phyloP scores from a whole-genome alignment of 2,113 vertebrate species.

The Paratilapia polleni region DNA sequence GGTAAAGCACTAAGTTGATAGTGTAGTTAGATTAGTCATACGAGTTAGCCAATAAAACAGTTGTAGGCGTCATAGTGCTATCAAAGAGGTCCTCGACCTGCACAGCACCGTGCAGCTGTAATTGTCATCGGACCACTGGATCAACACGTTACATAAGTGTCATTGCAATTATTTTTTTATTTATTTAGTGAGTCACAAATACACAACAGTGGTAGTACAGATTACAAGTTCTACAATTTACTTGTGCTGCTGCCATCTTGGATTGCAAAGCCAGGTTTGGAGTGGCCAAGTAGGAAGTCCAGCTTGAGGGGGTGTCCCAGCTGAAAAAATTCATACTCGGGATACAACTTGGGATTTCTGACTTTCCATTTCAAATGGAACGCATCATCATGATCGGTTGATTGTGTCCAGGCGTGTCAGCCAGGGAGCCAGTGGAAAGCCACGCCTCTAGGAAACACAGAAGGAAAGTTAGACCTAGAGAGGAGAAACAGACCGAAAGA shows the following conservation, averaged over 20 bases:
- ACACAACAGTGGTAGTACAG: not conserved
- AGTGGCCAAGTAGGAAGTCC: too few relatives aligned
- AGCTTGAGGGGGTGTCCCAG: too few relatives aligned
- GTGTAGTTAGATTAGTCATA: not conserved
- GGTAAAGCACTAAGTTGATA: not conserved
- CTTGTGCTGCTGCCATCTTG: not conserved
- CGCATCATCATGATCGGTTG: not conserved
- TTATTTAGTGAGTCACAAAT: not conserved
- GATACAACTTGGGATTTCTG: not conserved
- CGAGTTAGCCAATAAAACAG: not conserved
- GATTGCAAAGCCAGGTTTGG: not conserved
- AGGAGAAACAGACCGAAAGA: not conserved
- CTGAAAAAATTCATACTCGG: too few relatives aligned
- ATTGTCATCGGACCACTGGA: not conserved
- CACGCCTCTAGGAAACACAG: not conserved
- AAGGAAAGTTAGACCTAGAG: not conserved
- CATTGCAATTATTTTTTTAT: fast-evolving
- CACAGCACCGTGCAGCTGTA: fast-evolving
- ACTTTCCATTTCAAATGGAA: not conserved
- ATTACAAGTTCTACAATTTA: too few relatives aligned
- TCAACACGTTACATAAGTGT: not conserved
- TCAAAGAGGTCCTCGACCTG: fast-evolving
- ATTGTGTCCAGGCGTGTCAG: not conserved
- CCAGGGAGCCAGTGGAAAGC: not conserved
- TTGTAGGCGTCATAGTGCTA: not conserved